Percentiles rank a stretch among this genome's conserved stretches.
phyloP scores from a whole-genome alignment of 2,888 invertebrate genomes.

The Dicyrtoma fusca region DNA sequence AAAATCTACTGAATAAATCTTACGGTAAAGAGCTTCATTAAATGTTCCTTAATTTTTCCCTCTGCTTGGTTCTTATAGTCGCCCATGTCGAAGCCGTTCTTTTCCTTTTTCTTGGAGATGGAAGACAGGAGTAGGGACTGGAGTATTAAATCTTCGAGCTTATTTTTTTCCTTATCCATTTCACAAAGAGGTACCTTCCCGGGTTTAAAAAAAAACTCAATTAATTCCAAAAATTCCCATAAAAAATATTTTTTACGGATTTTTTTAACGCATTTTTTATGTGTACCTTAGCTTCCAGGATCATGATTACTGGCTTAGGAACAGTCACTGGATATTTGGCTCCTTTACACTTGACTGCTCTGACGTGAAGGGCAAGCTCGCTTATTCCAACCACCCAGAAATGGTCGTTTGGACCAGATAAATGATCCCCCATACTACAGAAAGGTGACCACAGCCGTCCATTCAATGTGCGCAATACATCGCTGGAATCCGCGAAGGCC shows the following conservation, averaged over 20 bases:
- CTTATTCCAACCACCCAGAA: constrained; percentile 68
- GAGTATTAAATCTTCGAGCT: constrained; percentile 68
- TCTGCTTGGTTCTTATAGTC: constrained; percentile 64
- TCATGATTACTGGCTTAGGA: constrained; percentile 76
- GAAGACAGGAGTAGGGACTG: constrained; percentile 46
- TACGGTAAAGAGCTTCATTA: constrained; percentile 89
- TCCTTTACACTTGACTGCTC: constrained; percentile 87
- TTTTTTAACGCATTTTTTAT: too few species aligned
- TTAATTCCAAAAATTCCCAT: neutral
- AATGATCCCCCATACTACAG: constrained; percentile 73
- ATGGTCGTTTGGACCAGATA: constrained; percentile 61
- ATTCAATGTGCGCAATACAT: constrained; percentile 72
- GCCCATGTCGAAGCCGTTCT: constrained; percentile 56
- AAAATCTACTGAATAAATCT: constrained; percentile 53
- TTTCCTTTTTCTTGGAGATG: constrained; percentile 51
- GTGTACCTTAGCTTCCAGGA: constrained; percentile 50
- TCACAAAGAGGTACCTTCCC: constrained; percentile 74
- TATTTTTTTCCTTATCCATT: constrained; percentile 75
- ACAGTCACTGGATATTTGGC: constrained; percentile 81
- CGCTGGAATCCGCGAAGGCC: constrained; percentile 74
- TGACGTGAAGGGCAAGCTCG: constrained; percentile 75
- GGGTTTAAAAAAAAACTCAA: neutral
- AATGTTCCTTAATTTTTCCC: constrained; percentile 73
- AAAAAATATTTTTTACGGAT: neutral
- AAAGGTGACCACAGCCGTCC: constrained; percentile 80